Percentiles rank a stretch among this genome's conserved stretches.
Conservation (phyloP, 2,888 invertebrate genomes). For the Xestia xanthographa region DNA sequence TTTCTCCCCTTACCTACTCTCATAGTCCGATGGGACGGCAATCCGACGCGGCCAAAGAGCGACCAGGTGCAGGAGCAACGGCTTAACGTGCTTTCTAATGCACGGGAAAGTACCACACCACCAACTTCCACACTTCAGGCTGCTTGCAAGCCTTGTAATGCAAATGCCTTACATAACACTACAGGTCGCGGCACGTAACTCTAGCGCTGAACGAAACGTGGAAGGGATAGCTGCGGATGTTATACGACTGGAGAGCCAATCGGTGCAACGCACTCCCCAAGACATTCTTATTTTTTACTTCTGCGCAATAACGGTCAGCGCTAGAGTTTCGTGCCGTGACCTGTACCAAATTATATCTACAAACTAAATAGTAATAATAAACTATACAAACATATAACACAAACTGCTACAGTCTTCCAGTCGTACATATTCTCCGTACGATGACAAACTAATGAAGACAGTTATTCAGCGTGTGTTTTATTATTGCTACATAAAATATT, state of each 20-base stretch:
- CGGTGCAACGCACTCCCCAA: too few relatives aligned
- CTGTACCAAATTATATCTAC: neutral
- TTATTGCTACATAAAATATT: constrained; percentile 9
- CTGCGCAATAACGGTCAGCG: too few relatives aligned
- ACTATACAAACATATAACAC: constrained; percentile 38
- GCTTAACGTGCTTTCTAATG: neutral
- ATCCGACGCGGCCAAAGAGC: neutral
- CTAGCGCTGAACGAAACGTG: too few relatives aligned
- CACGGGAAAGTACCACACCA: neutral
- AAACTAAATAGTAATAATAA: constrained; percentile 1
- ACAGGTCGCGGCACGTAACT: too few relatives aligned
- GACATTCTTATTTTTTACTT: too few relatives aligned
- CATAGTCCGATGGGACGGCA: neutral
- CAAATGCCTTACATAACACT: neutral
- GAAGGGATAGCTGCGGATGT: too few relatives aligned
- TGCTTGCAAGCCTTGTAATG: neutral
- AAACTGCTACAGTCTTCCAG: constrained; percentile 36
- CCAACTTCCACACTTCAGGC: neutral
- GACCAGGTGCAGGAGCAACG: neutral
- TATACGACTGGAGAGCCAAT: too few relatives aligned
- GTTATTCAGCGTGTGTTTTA: neutral
- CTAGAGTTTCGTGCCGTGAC: too few relatives aligned
- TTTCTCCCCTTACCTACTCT: neutral
- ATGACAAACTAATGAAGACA: constrained; percentile 24
- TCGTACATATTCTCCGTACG: constrained; percentile 48